Conservation (phyloP, 2,113 vertebrate genomes). For the Alosa alosa region DNA sequence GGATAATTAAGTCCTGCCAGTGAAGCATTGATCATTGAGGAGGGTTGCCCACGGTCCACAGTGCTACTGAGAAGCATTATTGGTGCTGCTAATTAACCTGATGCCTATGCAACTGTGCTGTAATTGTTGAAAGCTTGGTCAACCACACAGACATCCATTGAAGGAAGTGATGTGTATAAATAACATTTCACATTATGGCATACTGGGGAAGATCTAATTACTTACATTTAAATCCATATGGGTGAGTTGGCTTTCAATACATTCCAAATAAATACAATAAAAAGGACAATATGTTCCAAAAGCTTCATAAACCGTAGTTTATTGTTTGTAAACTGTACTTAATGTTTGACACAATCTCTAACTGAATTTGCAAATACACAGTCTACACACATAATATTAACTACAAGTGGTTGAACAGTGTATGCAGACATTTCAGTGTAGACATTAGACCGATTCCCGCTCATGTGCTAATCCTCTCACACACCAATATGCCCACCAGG, state of each 20-base stretch:
- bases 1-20: background rate
- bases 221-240: background rate
- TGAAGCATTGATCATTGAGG: background rate
- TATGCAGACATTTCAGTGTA: background rate
- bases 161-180: background rate
- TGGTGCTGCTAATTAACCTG: constrained; percentile 1
- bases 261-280: too few relatives aligned
- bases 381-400: background rate
- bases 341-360: too few relatives aligned
- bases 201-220: background rate
- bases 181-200: background rate
- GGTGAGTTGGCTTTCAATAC: background rate
- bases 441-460: background rate
- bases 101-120: background rate
- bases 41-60: background rate
- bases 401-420: background rate
- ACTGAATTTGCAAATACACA: background rate
- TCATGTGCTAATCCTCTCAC: background rate
- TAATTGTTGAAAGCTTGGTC: constrained; percentile 3
- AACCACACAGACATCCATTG: background rate
- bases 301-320: too few relatives aligned
- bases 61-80: background rate
- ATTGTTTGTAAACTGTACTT: too few relatives aligned
- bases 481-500: background rate
- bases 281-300: too few relatives aligned